phyloP scores from a whole-genome alignment of 2,113 vertebrate species.

The Montifringilla adamsi region DNA sequence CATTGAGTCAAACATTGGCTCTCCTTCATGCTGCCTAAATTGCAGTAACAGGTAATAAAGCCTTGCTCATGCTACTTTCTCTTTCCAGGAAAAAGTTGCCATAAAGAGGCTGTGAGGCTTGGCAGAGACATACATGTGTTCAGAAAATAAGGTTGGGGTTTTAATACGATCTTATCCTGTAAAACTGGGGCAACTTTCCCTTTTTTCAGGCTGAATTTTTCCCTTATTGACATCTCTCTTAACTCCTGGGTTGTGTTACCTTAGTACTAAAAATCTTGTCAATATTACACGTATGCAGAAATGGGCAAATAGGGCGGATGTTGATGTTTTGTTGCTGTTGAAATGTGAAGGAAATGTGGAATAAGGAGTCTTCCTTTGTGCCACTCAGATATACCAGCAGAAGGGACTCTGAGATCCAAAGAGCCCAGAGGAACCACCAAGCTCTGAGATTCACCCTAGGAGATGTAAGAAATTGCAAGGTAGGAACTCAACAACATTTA shows the following conservation, averaged over 20 bases:
- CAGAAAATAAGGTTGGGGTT: not conserved
- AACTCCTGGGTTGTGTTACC: not conserved
- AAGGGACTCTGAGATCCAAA: not conserved
- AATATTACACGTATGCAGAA: not conserved
- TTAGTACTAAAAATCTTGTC: not conserved
- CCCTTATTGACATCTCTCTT: not conserved
- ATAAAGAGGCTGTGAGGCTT: not conserved
- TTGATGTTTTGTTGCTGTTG: not conserved
- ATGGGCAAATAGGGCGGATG: not conserved
- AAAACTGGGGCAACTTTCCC: not conserved
- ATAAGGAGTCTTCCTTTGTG: not conserved
- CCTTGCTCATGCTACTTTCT: not conserved
- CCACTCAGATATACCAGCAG: not conserved
- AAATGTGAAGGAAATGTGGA: not conserved
- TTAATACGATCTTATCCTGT: not conserved
- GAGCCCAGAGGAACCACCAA: not conserved
- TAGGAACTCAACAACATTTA: not conserved
- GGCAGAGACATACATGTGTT: not conserved
- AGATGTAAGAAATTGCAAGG: not conserved
- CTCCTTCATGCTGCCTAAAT: not conserved
- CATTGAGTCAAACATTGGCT: not conserved
- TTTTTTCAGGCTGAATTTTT: not conserved
- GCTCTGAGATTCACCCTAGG: not conserved
- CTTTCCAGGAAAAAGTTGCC: slow-evolving; percentile 4
- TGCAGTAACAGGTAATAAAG: not conserved